Evolutionary conservation across 2,888 invertebrate species (phyloP), one percentile per base, ranked within the genome.

Genomic region (Allygus modestus): DNA sequence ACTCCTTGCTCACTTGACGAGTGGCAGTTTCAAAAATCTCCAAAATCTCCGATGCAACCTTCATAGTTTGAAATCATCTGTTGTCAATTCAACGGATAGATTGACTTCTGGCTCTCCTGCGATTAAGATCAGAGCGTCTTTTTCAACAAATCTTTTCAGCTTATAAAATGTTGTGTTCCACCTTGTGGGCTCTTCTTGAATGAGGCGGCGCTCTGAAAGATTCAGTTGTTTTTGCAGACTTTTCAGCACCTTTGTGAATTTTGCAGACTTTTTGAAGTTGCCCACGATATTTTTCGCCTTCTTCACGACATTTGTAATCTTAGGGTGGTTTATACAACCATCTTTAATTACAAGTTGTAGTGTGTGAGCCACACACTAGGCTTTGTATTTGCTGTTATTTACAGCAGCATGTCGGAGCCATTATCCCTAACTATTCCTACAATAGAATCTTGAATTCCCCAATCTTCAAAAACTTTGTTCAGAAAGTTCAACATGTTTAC

Each of bases 251-350:
- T 81, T 81, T 0, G 54, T 81, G 33, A n/a, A 28, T 37, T 7
- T 46, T 7, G 46, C 17, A 15, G 46, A 46, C 12, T 46, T 69
- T 69, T 81, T 81, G 17, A 54, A 81, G 37, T 20, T 31, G 0
- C 58, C 81, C 28, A 81, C 81, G 20, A 81, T 4, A 31, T 81
- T 81, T 15, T 41, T 69, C 2, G n/a, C 33, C n/a, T 69, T 58
- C 12, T 58, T 69, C 17, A 69, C 37, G n/a, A 69, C 17, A 28
- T n/a, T 37, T 31, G 69, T 28, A 11, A 61, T 61, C 28, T 61
- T 61, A 7, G 23, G 31, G 26, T 79, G 46, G 20, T 46, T n/a
- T 11, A 77, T 7, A 77, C 41, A 77, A 41, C 41, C 77, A 46
- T 77, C 77, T 31, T 69, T 69, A 1, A 69, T 41, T 15, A 26